These are phyloP conservation scores for Aleiodes leptofemur DNA, from an alignment of 2,888 invertebrate species.

Conservation along the genomic window DNA sequence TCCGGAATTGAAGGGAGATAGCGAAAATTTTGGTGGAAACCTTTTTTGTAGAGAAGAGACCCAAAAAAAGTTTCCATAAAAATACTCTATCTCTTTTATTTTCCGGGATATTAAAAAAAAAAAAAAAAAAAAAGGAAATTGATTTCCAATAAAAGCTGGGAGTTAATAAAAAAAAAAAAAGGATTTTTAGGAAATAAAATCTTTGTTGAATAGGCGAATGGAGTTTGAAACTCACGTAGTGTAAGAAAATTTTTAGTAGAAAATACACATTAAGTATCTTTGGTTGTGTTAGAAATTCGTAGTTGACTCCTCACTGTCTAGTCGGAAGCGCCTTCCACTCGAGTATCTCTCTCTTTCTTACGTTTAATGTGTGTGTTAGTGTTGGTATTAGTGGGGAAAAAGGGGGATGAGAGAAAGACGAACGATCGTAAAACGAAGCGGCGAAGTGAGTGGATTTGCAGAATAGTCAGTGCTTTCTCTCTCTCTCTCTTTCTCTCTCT, in stretches of 20 bases:
- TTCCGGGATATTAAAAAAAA: background rate
- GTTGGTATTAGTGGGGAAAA: background rate
- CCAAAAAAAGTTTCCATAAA: too few relatives aligned
- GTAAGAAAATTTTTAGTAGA: background rate
- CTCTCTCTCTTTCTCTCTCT: background rate
- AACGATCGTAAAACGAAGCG: conserved; percentile 29
- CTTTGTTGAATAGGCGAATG: conserved; percentile 22
- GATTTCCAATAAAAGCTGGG: too few relatives aligned
- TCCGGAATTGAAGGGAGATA: too few relatives aligned
- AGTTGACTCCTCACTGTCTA: too few relatives aligned
- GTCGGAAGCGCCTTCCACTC: too few relatives aligned
- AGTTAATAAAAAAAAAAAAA: too few relatives aligned
- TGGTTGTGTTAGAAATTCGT: background rate
- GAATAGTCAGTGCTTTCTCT: conserved; percentile 14
- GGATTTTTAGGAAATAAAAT: conserved; percentile 25
- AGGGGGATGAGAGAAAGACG: conserved; percentile 18
- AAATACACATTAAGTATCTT: background rate
- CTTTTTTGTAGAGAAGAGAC: too few relatives aligned
- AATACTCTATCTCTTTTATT: background rate
- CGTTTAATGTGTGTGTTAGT: background rate
- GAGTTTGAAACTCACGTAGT: conserved; percentile 13
- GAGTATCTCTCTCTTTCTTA: background rate
- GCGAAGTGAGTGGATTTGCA: conserved; percentile 29
- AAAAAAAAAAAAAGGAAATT: background rate
- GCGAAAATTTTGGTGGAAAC: too few relatives aligned